These are phyloP conservation scores for Cataglyphis hispanica DNA, from an alignment of 1,140 invertebrate genomes.

Conservation along the genomic window DNA sequence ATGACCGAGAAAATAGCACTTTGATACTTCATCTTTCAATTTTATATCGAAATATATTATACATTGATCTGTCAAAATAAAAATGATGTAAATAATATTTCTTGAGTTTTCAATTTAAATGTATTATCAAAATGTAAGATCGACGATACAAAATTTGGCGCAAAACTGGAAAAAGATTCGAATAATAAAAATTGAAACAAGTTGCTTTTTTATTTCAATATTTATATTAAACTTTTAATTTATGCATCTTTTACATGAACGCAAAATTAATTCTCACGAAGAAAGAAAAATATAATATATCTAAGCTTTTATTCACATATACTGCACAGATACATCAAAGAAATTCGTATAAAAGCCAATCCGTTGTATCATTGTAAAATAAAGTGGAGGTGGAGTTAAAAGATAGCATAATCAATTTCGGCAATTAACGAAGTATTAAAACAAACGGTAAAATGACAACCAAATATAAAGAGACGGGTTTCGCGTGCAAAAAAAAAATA, in stretches of 20 bases:
- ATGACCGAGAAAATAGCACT: neutral
- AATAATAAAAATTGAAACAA: neutral
- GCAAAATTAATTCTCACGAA: neutral
- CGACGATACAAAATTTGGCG: neutral
- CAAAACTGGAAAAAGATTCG: slow-evolving; percentile 3
- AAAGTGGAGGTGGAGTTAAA: neutral
- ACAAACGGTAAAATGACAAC: slow-evolving; percentile 43
- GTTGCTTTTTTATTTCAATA: neutral
- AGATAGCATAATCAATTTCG: slow-evolving; percentile 42
- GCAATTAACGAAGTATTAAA: slow-evolving; percentile 53
- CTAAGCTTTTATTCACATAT: neutral
- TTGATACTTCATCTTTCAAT: neutral
- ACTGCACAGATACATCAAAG: neutral
- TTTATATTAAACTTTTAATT: neutral
- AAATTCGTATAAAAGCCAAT: slow-evolving; percentile 3
- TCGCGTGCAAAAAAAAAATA: slow-evolving; percentile 36
- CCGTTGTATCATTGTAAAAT: neutral
- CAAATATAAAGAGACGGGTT: slow-evolving; percentile 21
- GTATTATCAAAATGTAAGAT: neutral
- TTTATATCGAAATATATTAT: neutral
- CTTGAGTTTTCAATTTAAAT: neutral
- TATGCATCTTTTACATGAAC: neutral
- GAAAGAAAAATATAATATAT: neutral
- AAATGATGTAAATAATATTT: neutral
- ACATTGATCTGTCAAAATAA: neutral